These are phyloP conservation scores for Morpho helenor DNA, from an alignment of 2,888 invertebrate genomes.

Conservation along the genomic window DNA sequence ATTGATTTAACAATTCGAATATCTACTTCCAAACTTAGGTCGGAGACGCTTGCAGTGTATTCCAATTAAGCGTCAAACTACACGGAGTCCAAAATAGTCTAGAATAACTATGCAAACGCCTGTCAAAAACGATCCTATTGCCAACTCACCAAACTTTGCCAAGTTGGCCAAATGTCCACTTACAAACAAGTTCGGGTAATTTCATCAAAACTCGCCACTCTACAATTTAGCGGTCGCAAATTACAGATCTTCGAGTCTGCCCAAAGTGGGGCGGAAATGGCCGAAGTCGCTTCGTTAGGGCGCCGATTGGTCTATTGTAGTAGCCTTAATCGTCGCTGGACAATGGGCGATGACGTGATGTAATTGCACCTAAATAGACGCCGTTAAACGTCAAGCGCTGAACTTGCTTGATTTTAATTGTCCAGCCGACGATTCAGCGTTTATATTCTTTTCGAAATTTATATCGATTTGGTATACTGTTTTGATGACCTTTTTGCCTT, in stretches of 20 bases:
- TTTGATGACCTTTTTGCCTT: no score
- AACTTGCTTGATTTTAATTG: conserved; percentile 57
- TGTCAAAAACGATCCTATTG: conserved; percentile 26
- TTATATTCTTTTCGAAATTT: conserved; percentile 8
- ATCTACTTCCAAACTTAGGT: no score
- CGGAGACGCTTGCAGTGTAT: no score
- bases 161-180: conserved; percentile 40
- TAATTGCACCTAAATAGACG: conserved; percentile 73
- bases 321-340: conserved; percentile 63
- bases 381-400: conserved; percentile 45
- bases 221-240: conserved; percentile 60
- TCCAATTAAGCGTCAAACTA: no score
- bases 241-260: conserved; percentile 68
- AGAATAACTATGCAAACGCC: conserved; percentile 14
- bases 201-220: conserved; percentile 54
- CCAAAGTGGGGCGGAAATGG: conserved; percentile 63
- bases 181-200: conserved; percentile 46
- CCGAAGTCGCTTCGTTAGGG: conserved; percentile 75
- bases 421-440: conserved; percentile 22
- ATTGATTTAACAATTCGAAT: no score
- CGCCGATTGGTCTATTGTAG: conserved; percentile 68
- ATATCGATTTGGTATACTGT: neutral
- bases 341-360: conserved; percentile 69
- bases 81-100: neutral
- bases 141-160: conserved; percentile 26